Evolutionary conservation across 2,888 invertebrate genomes (phyloP), one percentile per base, ranked within the genome.

Genomic region (Orthosia incerta): DNA sequence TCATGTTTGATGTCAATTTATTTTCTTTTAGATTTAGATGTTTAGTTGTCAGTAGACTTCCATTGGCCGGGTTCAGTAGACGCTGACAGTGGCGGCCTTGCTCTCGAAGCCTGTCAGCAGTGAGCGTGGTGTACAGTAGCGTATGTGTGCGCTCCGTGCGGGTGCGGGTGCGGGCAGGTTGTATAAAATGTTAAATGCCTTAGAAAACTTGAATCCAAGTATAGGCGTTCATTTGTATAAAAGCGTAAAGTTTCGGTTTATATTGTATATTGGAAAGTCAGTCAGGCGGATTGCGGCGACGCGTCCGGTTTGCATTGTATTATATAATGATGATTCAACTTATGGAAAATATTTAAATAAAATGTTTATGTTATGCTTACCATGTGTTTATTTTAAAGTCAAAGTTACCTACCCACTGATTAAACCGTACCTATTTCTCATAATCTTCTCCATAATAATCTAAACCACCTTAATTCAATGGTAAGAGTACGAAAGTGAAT

Each of bases 361-460:
- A 95, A 91, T 94, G 94, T 94, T 95, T 94, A 95, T 90, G 95
- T 94, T 95, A 94, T 93, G 95, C 95, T 94, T 93, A 90, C n/a
- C 56, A 66, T 59, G 57, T 78, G 85, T 82, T 85, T 88, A 88
- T 79, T 80, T 86, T 20, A 18, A 23, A 50, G 2, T 20, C 13
- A 18, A 55, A 20, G 18, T 23, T 12, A 71, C 31, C 57, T 31
- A 31, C 18, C 18, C 12, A 31, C n/a, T 13, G 23, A 39, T 39
- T 9, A 31, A 31, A 31, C 31, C 31, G 31, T 0, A 31, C 31
- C 5, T 31, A 7, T 31, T 5, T 31, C 31, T 31, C 7, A 31
- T 31, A 31, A 31, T 31, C 31, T 31, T 31, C 7, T 31, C 7
- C 31, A 31, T 7, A 31, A 31, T 31, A 31, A 7, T 31, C 7